Evolutionary conservation across 2,888 invertebrate genomes (phyloP), one percentile per base, ranked within the genome.

Genomic region (Pseudanteris insignis): DNA sequence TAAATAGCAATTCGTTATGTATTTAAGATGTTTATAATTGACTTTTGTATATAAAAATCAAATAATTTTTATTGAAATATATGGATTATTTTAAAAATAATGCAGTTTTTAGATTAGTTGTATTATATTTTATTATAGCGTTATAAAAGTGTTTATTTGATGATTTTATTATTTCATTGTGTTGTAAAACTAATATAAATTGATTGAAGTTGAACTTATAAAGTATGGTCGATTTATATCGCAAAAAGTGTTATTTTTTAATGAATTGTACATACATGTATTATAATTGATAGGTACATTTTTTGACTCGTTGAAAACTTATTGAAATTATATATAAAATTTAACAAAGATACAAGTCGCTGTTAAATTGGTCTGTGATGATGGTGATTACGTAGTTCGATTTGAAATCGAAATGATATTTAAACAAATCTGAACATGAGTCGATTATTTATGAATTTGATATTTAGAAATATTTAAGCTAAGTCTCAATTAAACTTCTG

Each of bases 291-390:
- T 25, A 53, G 24, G n/a, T 2, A 25, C n/a, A 21, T 25, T 37
- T 18, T 18, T 18, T 51, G 38, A 43, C 2, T 14, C 18, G 58
- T 58, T 58, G 21, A 51, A 32, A 41, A 37, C 8, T 43, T 36
- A 57, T 25, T 40, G 9, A 41, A 53, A 54, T 30, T 43, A 32
- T 43, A 54, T 60, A 48, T 54, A 48, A 32, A 54, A 60, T 60
- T 54, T 53, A 36, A 38, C 33, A 6, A 48, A 43, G 53, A 48
- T 60, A 60, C 53, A 60, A 60, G 47, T 53, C 37, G 60, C 47
- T 60, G 38, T 37, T 60, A 25, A 53, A 60, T 60, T 54, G 53
- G 53, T 60, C 60, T 60, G 60, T 60, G 60, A 60, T 58, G 58
- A 46, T 47, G 59, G 30, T 59, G 37, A 53, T 60, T 51, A 51